These are phyloP conservation scores for Melipona quadrifasciata DNA, from an alignment of 1,140 invertebrate genomes.

Conservation along the genomic window DNA sequence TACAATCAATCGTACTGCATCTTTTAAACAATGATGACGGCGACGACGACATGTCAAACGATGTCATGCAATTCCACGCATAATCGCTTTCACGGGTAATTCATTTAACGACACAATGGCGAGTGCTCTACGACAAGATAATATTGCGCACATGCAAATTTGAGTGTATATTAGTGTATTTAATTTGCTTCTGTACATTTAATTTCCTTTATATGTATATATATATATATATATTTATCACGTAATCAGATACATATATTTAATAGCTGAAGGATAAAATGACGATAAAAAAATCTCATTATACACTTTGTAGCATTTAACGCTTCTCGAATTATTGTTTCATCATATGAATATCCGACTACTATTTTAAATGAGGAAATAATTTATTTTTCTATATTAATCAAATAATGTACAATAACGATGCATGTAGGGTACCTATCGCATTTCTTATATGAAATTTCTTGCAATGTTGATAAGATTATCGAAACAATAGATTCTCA, in stretches of 20 bases:
- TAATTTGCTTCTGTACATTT: not conserved
- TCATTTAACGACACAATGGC: conserved; percentile 47
- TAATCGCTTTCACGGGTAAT: conserved; percentile 59
- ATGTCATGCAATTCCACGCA: conserved; percentile 50
- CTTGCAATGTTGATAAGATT: not conserved
- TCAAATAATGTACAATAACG: not conserved
- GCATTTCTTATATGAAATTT: not conserved
- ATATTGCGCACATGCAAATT: conserved; percentile 15
- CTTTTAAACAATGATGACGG: conserved; percentile 19
- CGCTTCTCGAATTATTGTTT: not conserved
- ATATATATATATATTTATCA: no score
- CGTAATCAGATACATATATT: not conserved
- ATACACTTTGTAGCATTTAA: not conserved
- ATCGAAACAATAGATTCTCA: not conserved
- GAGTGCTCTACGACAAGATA: not conserved
- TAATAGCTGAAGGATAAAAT: not conserved
- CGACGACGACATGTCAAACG: conserved; percentile 46
- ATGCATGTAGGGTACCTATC: not conserved
- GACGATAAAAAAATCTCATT: conserved; percentile 1
- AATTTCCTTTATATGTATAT: not conserved
- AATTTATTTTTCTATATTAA: not conserved
- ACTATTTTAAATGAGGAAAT: not conserved
- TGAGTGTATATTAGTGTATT: not conserved
- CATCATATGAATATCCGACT: not conserved
- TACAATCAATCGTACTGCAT: conserved; percentile 16